These are phyloP conservation scores for Rostratula benghalensis DNA, from an alignment of 2,113 vertebrate genomes.

Conservation along the genomic window DNA sequence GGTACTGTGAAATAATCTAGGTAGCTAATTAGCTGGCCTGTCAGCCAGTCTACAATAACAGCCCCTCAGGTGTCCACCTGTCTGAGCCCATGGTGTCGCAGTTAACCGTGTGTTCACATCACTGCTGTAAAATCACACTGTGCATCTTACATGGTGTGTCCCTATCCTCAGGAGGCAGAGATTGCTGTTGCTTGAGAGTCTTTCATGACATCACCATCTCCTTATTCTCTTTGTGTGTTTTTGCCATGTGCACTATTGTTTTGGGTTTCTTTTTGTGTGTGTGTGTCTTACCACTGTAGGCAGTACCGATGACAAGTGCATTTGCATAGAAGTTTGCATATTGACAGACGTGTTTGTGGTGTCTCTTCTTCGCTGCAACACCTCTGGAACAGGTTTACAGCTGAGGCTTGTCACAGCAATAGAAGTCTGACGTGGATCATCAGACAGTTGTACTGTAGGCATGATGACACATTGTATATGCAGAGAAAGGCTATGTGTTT, in stretches of 20 bases:
- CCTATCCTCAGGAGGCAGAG: background rate
- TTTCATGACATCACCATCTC: background rate
- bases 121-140: background rate
- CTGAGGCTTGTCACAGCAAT: constrained; percentile 27
- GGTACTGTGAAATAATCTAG: background rate
- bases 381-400: constrained; percentile 48
- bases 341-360: background rate
- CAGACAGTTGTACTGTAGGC: background rate
- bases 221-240: background rate
- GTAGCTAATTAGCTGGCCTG: background rate
- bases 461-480: background rate
- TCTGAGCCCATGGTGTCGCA: background rate
- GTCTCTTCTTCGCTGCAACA: background rate
- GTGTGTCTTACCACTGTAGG: background rate
- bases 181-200: background rate
- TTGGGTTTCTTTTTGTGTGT: no score
- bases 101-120: fast-evolving
- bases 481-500: background rate
- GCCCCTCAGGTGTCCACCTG: background rate
- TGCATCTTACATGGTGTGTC: fast-evolving
- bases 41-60: background rate
- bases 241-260: background rate
- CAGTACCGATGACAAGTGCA: background rate
- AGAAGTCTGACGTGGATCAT: constrained; percentile 31
- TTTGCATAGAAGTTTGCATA: background rate